Evolutionary conservation across 2,888 invertebrate genomes (phyloP).

Genomic region (Cremastinae sp.): DNA sequence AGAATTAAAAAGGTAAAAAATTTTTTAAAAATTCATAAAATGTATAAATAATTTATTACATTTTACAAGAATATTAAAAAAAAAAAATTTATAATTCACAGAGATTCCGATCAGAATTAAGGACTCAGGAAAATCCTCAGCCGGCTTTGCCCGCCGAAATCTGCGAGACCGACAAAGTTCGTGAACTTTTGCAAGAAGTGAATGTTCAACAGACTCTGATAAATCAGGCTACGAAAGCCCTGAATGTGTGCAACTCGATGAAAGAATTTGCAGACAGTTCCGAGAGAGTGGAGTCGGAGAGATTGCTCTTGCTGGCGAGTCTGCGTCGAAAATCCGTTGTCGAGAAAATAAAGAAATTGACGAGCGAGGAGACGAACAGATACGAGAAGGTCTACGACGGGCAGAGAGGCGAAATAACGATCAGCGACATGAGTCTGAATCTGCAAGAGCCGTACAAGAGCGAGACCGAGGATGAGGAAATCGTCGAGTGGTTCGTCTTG

Average conservation of each 20-base stretch:
- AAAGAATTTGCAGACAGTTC: slow-evolving; percentile 80
- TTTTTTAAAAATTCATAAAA: slow-evolving; percentile 41
- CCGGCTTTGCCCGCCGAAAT: background rate
- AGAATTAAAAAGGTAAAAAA: slow-evolving; percentile 60
- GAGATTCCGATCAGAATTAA: slow-evolving; percentile 47
- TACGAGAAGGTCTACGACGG: slow-evolving; percentile 8
- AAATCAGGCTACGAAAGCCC: slow-evolving; percentile 80
- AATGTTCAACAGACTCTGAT: slow-evolving; percentile 69
- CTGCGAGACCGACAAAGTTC: slow-evolving; percentile 57
- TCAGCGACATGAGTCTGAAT: slow-evolving; percentile 66
- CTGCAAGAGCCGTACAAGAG: slow-evolving; percentile 64
- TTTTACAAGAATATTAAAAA: background rate
- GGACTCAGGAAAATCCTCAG: slow-evolving; percentile 12
- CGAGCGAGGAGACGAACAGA: slow-evolving; percentile 16
- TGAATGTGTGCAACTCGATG: slow-evolving; percentile 79
- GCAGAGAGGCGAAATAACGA: slow-evolving; percentile 64
- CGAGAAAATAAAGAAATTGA: slow-evolving; percentile 67
- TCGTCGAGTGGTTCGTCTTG: slow-evolving; percentile 76
- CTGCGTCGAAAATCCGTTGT: slow-evolving; percentile 64
- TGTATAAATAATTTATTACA: background rate
- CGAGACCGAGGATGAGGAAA: slow-evolving; percentile 60
- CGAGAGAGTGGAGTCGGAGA: slow-evolving; percentile 82
- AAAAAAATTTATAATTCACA: slow-evolving; percentile 6
- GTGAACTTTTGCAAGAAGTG: slow-evolving; percentile 66
- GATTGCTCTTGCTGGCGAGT: slow-evolving; percentile 79